Evolutionary conservation across 2,888 invertebrate species (phyloP).

Genomic region (Dryomyza anilis): DNA sequence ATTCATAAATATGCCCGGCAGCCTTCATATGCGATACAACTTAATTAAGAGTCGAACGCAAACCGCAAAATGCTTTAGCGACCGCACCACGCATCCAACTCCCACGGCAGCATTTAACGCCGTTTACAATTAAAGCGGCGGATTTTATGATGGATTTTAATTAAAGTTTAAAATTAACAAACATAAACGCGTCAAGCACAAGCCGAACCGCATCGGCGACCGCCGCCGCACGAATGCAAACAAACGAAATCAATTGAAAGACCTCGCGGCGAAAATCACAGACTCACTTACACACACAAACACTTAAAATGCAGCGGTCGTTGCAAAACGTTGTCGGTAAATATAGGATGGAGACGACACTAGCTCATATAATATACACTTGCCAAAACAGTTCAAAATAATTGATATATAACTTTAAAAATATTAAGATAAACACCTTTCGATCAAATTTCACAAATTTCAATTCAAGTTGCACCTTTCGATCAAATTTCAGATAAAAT

Average conservation of each 20-base stretch:
- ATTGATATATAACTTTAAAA: no score
- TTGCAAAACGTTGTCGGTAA: no score
- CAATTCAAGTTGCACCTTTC: no score
- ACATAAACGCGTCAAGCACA: not conserved
- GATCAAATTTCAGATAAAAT: no score
- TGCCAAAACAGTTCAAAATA: no score
- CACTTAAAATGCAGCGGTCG: no score
- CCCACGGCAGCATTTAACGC: constrained; percentile 1
- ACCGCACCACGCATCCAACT: not conserved
- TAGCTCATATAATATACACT: no score
- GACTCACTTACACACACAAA: no score
- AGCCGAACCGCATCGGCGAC: no score
- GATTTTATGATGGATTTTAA: constrained; percentile 25
- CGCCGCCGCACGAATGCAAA: not conserved
- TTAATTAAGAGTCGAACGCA: constrained; percentile 9
- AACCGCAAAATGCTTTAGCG: not conserved
- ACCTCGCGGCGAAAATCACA: constrained; percentile 13
- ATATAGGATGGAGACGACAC: no score
- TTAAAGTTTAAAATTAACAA: constrained; percentile 21
- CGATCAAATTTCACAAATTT: no score
- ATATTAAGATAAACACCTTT: no score
- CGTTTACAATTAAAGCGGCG: not conserved
- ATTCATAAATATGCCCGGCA: not conserved
- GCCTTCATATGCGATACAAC: constrained; percentile 6
- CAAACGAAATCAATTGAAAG: constrained; percentile 11